phyloP scores from a whole-genome alignment of 2,797 vertebrate genomes.

The Sebastes alutus region DNA sequence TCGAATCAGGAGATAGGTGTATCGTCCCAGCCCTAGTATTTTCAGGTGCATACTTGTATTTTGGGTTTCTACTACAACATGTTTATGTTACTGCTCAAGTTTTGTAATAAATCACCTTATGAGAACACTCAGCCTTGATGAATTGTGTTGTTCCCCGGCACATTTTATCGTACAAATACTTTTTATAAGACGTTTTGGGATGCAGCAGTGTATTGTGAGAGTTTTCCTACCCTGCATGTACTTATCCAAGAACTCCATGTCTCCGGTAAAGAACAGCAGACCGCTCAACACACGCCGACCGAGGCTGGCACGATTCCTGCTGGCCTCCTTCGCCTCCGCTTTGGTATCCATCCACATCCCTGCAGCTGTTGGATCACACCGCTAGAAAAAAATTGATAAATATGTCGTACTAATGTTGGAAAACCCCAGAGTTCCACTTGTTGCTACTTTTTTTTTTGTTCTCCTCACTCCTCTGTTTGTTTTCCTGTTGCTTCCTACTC shows the following conservation, averaged over 20 bases:
- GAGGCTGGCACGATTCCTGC: conserved; percentile 18
- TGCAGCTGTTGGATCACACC: neutral
- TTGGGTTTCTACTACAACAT: too few species aligned
- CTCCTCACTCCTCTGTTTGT: neutral
- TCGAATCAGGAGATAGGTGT: too few species aligned
- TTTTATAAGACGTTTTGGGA: neutral
- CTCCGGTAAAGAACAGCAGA: conserved; percentile 73
- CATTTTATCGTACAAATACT: neutral
- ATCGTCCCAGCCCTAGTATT: too few species aligned
- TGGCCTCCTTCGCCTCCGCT: conserved; percentile 32
- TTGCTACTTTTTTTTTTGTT: neutral
- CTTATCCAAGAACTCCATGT: conserved; percentile 74
- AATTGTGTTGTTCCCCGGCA: neutral
- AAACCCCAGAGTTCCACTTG: neutral
- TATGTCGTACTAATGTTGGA: neutral
- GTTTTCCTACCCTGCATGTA: conserved; percentile 72
- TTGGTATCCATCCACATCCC: conserved; percentile 62
- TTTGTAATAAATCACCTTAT: conserved; percentile 2
- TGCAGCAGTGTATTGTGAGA: neutral
- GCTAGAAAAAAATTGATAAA: neutral
- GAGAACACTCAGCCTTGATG: neutral
- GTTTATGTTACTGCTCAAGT: neutral
- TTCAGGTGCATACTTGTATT: too few species aligned
- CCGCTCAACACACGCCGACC: conserved; percentile 10
- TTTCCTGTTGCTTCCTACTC: neutral